Percentiles rank a stretch among this genome's conserved stretches.
Evolutionary conservation across 2,797 vertebrate species (phyloP).

Genomic region (Thripadectes ignobilis): DNA sequence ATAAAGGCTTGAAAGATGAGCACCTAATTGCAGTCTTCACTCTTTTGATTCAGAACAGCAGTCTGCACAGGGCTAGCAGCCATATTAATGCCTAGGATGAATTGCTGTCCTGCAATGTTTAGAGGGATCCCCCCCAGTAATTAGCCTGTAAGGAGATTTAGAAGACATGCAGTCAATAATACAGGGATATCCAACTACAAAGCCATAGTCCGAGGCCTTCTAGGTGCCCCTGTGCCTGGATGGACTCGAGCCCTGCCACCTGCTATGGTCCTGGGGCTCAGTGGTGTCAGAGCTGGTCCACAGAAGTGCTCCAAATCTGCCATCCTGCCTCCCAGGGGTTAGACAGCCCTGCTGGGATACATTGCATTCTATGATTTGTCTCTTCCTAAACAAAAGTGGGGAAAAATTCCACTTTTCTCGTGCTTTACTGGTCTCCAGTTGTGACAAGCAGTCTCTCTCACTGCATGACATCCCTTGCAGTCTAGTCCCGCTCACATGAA

Average conservation of each 20-base stretch:
- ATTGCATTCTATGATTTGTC: background rate
- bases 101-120: background rate
- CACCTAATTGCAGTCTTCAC: background rate
- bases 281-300: background rate
- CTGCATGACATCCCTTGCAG: background rate
- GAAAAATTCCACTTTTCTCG: fast-evolving
- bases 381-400: background rate
- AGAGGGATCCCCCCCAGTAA: background rate
- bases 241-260: fast-evolving
- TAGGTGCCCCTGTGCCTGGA: too few relatives aligned
- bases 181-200: background rate
- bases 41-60: background rate
- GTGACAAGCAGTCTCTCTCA: background rate
- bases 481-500: background rate
- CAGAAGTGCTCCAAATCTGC: background rate
- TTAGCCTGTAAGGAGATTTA: background rate
- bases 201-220: background rate
- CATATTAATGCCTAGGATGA: background rate
- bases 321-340: background rate
- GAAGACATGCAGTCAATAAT: background rate
- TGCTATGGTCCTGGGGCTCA: background rate
- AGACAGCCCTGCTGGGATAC: background rate
- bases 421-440: background rate
- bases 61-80: background rate
- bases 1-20: slow-evolving; percentile 14